Percentiles rank a stretch among this genome's conserved stretches.
Conservation (phyloP, 2,797 vertebrate species). For the Psittacula echo region DNA sequence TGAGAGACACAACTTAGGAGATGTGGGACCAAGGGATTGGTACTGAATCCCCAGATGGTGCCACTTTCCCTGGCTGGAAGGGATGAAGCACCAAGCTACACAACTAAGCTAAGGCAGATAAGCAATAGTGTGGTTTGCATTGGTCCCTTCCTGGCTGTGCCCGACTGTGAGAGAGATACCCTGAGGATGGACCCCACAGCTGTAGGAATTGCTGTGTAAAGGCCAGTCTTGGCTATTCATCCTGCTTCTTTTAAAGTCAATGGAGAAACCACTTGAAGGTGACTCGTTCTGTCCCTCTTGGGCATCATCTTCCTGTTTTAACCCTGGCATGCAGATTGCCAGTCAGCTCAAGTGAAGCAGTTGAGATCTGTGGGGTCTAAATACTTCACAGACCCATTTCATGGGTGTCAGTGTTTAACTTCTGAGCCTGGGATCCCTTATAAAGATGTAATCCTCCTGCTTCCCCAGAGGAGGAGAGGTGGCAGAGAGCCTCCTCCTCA, state of each 20-base stretch:
- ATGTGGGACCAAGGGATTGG: background rate
- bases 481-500: background rate
- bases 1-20: background rate
- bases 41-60: background rate
- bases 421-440: background rate
- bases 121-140: background rate
- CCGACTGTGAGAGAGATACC: background rate
- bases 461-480: background rate
- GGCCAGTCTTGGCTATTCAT: background rate
- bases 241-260: background rate
- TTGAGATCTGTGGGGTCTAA: background rate
- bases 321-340: accelerated
- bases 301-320: background rate
- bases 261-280: background rate
- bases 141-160: background rate
- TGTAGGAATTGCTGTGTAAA: background rate
- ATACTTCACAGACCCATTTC: background rate
- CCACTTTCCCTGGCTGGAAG: background rate
- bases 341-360: background rate
- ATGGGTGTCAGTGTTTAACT: background rate
- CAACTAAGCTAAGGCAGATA: background rate
- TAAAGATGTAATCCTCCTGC: background rate
- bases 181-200: background rate
- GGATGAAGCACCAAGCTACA: background rate
- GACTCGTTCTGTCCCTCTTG: background rate